Base-by-base conservation (phyloP, 2,888 invertebrate genomes). In the Lingula anatina region DNA sequence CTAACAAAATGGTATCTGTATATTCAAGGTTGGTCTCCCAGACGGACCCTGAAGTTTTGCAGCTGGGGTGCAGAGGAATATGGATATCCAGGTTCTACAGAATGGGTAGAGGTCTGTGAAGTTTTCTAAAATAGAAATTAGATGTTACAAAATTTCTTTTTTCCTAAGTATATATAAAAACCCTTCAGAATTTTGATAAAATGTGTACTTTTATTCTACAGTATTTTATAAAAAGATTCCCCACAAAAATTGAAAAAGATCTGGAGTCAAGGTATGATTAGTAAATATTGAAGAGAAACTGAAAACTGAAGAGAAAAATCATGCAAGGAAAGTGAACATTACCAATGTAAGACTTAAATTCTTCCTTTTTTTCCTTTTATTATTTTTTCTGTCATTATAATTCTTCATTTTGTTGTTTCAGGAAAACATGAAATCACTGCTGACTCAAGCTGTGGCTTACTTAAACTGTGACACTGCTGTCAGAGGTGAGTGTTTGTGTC, bases 11-110 rank as follows among this genome's bases (percentile, higher is more conserved):
- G n/a, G n/a, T n/a, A n/a, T n/a, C 39, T 20, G 35, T 26, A 31
- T 12, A n/a, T 52, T 51, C 23, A 48, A 66, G 78, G 77, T 2
- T 82, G 81, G 80, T 61, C 70, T 31, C 81, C 81, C 3, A 64
- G 77, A 7, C 59, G 81, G 39, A 73, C 78, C 2, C 64, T 82
- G 31, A 64, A 80, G 48, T 79, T 80, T 58, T 73, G 77, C 57
- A 75, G 76, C 28, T 81, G 81, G 80, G 81, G 79, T 46, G 80
- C 78, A 1, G 80, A 81, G 58, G 81, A 81, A 53, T 77, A 73
- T 51, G 78, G 77, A 4, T 59, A 80, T 5, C 65, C 80, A 39
- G 81, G 81, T 2, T 79, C 81, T 3, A 76, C 74, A 0, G 81
- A 81, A 61, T 81, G 78, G 71, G 74, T 80, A 3, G 79, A 81